phyloP scores from a whole-genome alignment of 2,888 invertebrate genomes.

The Polydrusus tereticollis region DNA sequence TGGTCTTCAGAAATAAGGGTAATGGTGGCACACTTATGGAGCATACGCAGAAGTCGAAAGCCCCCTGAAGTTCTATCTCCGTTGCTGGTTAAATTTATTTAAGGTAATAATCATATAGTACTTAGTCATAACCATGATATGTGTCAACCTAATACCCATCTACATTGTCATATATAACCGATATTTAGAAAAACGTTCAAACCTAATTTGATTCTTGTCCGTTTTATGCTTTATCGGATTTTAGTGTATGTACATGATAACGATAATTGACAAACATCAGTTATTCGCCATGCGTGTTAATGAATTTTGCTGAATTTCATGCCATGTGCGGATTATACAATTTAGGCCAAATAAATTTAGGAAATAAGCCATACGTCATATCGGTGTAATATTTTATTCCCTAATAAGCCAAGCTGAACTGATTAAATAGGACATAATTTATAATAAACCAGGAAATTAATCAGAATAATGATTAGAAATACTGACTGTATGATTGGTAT shows the following conservation, averaged over 20 bases:
- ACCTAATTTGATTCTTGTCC: not conserved
- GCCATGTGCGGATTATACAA: slow-evolving; percentile 24
- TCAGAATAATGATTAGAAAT: no score
- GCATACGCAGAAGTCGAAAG: no score
- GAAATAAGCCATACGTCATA: slow-evolving; percentile 21
- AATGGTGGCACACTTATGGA: no score
- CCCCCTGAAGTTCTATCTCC: no score
- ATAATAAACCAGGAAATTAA: not conserved
- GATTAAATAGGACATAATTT: not conserved
- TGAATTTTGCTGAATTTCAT: slow-evolving; percentile 34
- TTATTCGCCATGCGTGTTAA: slow-evolving; percentile 31
- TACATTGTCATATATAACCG: no score
- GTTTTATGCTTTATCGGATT: slow-evolving; percentile 3
- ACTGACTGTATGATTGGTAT: no score
- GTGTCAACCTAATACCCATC: no score
- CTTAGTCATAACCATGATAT: no score
- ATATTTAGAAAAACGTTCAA: not conserved
- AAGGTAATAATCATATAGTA: no score
- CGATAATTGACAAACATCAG: slow-evolving; percentile 35
- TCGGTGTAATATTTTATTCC: slow-evolving; percentile 10
- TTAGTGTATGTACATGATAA: slow-evolving; percentile 2
- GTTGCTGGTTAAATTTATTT: no score
- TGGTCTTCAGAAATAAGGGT: no score
- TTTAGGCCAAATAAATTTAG: slow-evolving; percentile 35
- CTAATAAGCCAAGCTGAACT: not conserved